Conservation (phyloP, 2,888 invertebrate species). For the Apotomis capreana region DNA sequence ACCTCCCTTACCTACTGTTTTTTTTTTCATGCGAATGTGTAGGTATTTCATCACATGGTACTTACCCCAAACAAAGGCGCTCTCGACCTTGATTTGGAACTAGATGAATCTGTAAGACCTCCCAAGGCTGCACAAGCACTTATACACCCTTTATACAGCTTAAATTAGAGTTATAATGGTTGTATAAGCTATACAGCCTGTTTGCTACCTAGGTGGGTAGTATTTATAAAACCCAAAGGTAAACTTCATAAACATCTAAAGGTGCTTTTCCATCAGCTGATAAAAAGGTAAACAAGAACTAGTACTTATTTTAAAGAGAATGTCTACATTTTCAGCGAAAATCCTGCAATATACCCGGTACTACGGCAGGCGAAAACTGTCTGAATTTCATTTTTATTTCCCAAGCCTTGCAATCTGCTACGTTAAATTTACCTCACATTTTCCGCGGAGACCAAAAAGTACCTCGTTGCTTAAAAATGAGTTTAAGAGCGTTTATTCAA, state of each 20-base stretch:
- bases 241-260: neutral
- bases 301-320: neutral
- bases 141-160: too few relatives aligned
- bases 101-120: too few relatives aligned
- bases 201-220: too few relatives aligned
- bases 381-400: conserved; percentile 10
- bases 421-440: conserved; percentile 10
- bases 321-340: neutral
- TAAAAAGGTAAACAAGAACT: neutral
- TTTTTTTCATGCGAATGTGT: too few relatives aligned
- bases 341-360: conserved; percentile 6
- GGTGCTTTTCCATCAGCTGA: neutral
- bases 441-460: neutral
- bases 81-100: too few relatives aligned
- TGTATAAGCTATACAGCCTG: too few relatives aligned
- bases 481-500: conserved; percentile 8
- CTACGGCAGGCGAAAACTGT: neutral
- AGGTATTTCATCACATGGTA: too few relatives aligned
- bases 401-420: conserved; percentile 11
- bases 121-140: too few relatives aligned
- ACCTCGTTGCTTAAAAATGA: neutral
- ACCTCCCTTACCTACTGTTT: too few relatives aligned
- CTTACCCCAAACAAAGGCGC: too few relatives aligned
- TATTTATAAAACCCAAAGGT: too few relatives aligned
- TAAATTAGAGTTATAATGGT: too few relatives aligned